Percentiles rank a stretch among this genome's conserved stretches.
Evolutionary conservation across 2,113 vertebrate genomes (phyloP).

Genomic region (Hyla sarda): DNA sequence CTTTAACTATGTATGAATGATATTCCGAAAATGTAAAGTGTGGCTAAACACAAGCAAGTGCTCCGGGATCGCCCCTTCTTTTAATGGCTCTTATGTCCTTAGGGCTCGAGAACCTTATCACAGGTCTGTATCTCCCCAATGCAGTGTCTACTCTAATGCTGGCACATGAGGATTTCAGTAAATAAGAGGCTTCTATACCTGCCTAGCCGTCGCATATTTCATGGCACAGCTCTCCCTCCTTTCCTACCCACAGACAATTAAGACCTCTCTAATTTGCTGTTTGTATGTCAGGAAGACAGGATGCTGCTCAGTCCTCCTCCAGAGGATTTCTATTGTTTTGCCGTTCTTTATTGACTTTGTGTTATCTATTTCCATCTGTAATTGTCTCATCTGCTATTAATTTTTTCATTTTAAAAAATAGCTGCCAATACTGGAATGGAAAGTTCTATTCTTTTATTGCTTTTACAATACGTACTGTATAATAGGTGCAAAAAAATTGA

Average conservation of each 20-base stretch:
- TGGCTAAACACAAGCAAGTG: neutral
- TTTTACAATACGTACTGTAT: neutral
- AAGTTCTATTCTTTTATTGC: neutral
- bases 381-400: conserved; percentile 8
- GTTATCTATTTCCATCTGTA: conserved; percentile 28
- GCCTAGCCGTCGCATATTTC: conserved; percentile 34
- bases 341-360: conserved; percentile 44
- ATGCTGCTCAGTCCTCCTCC: conserved; percentile 28
- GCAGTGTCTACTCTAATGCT: conserved; percentile 1
- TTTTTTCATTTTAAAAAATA: conserved; percentile 19
- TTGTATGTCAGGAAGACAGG: conserved; percentile 47
- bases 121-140: conserved; percentile 32
- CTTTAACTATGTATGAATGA: neutral
- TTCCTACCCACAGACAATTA: conserved; percentile 41
- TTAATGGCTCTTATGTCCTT: conserved; percentile 43
- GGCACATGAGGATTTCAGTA: conserved; percentile 25
- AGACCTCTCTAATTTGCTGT: conserved; percentile 52
- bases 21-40: neutral
- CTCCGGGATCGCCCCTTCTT: conserved; percentile 37
- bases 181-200: conserved; percentile 36
- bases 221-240: conserved; percentile 29
- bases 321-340: conserved; percentile 31
- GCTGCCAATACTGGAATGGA: neutral
- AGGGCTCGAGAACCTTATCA: conserved; percentile 39
- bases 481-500: neutral